Evolutionary conservation across 2,888 invertebrate species (phyloP), one percentile per base, ranked within the genome.

Genomic region (Taphrorychus bicolor): DNA sequence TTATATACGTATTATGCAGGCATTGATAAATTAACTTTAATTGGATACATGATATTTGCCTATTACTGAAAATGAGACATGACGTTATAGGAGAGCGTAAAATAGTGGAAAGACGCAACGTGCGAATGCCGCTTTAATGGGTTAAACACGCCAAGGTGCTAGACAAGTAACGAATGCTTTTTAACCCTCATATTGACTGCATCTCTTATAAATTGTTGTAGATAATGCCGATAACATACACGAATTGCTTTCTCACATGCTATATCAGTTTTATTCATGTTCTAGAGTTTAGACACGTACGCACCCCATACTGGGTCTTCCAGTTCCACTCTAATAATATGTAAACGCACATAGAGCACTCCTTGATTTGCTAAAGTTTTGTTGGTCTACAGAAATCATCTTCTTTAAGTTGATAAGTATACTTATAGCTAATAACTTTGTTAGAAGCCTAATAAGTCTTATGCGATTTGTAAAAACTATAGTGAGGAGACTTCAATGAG

Each of bases 231-330:
- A 51, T 21, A 19, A 18, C 22, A 51, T 16, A 41, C 58, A 65
- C 42, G 59, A 65, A 65, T 65, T 59, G 49, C 65, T 49, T 18
- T 42, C 23, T 65, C 16, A 59, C 65, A 65, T 65, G 65, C 65
- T 45, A 65, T 65, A 49, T 59, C 14, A 23, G 58, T 41, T 52
- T 58, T 52, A 51, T 64, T 58, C 64, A 51, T n/a, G 51, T 45
- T 45, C 14, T 5, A 45, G 14, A 3, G 14, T 32, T 32, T 32
- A 32, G 32, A 32, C 32, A 32, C 32, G 32, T 45, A 45, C 45
- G 45, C 45, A 45, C 45, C 45, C 45, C 45, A 45, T 45, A 45
- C 45, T 7, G 17, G 45, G 45, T 45, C 14, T 45, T 45, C 14
- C 14, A 45, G 14, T 45, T 32, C 32, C 32, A 3, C 32, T 32